phyloP scores from a whole-genome alignment of 2,888 invertebrate species.

The Drosophila quinaria region DNA sequence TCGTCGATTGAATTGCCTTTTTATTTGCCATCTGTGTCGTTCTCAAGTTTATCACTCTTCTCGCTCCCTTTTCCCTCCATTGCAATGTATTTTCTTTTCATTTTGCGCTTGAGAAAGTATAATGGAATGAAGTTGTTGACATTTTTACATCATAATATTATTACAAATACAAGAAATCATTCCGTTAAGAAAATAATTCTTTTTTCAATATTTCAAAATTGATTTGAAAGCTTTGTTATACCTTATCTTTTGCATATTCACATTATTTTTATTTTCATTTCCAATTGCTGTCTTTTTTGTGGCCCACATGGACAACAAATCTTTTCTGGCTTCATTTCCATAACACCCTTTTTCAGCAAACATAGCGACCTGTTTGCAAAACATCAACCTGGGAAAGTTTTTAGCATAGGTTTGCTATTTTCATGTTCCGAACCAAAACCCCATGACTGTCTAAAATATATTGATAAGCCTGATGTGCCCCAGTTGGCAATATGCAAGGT shows the following conservation, averaged over 20 bases:
- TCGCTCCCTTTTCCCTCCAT: neutral
- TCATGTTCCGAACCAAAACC: slow-evolving; percentile 9
- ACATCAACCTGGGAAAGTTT: slow-evolving; percentile 70
- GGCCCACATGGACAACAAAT: slow-evolving; percentile 27
- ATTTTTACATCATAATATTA: neutral
- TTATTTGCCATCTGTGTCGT: slow-evolving; percentile 44
- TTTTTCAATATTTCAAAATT: neutral
- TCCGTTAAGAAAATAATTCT: too few relatives aligned
- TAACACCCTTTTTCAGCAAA: slow-evolving; percentile 30
- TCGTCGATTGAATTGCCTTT: slow-evolving; percentile 53
- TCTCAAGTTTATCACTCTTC: slow-evolving; percentile 34
- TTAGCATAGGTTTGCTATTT: slow-evolving; percentile 42
- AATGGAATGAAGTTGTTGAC: neutral
- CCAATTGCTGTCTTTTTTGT: slow-evolving; percentile 2
- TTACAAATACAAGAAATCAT: neutral
- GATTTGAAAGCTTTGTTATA: neutral
- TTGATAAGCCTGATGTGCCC: slow-evolving; percentile 61
- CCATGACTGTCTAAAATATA: slow-evolving; percentile 51
- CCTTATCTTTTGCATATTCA: slow-evolving; percentile 5
- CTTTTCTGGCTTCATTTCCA: slow-evolving; percentile 59
- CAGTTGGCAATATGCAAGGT: slow-evolving; percentile 62
- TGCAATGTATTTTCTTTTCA: slow-evolving; percentile 32
- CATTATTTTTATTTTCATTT: slow-evolving; percentile 23
- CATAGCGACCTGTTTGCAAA: slow-evolving; percentile 41
- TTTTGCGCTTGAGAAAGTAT: neutral